phyloP scores from a whole-genome alignment of 37 sponge, comb jelly and placozoan species.

The Cliona cf. orientalis region DNA sequence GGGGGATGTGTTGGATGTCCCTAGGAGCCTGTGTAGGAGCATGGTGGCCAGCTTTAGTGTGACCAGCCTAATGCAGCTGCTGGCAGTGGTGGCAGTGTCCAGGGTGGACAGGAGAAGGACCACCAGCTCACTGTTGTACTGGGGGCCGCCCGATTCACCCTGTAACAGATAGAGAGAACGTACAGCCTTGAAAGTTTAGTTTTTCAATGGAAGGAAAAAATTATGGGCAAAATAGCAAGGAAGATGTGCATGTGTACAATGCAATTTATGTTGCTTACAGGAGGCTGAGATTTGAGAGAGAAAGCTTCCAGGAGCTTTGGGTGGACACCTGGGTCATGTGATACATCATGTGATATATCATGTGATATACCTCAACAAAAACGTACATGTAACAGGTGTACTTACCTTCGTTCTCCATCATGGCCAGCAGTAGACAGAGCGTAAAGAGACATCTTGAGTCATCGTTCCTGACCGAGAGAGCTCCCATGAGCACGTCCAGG shows the following conservation, averaged over 20 bases:
- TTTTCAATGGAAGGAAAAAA: not conserved
- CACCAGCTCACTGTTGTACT: slow-evolving; percentile 55
- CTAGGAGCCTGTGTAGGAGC: slow-evolving; percentile 29
- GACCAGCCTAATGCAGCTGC: slow-evolving; percentile 51
- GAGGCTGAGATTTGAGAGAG: slow-evolving; percentile 24
- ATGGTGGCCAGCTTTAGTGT: slow-evolving; percentile 51
- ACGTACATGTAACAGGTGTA: not conserved
- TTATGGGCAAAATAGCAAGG: not conserved
- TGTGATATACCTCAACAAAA: not conserved
- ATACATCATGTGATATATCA: not conserved
- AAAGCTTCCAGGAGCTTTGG: slow-evolving; percentile 64
- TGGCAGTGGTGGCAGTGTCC: slow-evolving; percentile 38
- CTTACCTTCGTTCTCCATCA: slow-evolving; percentile 60
- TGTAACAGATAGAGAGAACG: not conserved
- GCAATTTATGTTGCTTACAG: not conserved
- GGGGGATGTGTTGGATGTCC: not conserved
- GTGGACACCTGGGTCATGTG: slow-evolving; percentile 30
- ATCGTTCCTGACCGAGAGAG: slow-evolving; percentile 40
- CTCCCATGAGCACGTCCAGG: slow-evolving; percentile 53
- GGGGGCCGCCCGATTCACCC: not conserved
- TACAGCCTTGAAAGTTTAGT: not conserved
- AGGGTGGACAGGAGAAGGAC: slow-evolving; percentile 34
- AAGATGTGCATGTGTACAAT: not conserved
- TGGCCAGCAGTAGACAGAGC: slow-evolving; percentile 45
- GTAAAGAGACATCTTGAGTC: slow-evolving; percentile 66